Evolutionary conservation across 2,797 vertebrate genomes (phyloP).

Genomic region (Eulemur mongoz): DNA sequence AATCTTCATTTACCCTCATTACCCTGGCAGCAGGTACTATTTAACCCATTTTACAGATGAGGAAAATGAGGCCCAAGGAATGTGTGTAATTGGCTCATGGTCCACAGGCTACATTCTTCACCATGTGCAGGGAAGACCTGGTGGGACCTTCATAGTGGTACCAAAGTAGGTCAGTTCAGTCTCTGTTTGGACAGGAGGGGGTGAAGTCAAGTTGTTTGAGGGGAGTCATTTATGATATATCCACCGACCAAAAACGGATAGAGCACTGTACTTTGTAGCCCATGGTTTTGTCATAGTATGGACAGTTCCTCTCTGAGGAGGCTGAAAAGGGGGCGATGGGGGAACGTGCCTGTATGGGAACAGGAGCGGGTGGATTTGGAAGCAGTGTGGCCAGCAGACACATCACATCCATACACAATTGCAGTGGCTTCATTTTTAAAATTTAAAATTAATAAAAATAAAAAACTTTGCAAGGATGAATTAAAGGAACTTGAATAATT

Average conservation of each 20-base stretch:
- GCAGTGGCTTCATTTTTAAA: not conserved
- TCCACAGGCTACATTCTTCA: not conserved
- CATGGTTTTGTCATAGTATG: not conserved
- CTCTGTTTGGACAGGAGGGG: not conserved
- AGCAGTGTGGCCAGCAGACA: not conserved
- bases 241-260: not conserved
- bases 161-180: not conserved
- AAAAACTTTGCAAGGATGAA: not conserved
- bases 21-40: not conserved
- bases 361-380: not conserved
- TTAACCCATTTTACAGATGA: not conserved
- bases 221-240: not conserved
- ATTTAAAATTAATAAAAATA: not conserved
- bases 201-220: not conserved
- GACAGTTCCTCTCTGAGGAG: not conserved
- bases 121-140: not conserved
- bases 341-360: not conserved
- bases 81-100: not conserved
- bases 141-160: not conserved
- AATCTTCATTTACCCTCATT: constrained; percentile 23
- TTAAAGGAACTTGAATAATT: constrained; percentile 24
- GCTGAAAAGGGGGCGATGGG: not conserved
- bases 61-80: not conserved
- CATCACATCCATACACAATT: not conserved
- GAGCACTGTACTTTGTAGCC: not conserved